phyloP scores from a whole-genome alignment of 1,140 invertebrate genomes.

The Magallana angulata region DNA sequence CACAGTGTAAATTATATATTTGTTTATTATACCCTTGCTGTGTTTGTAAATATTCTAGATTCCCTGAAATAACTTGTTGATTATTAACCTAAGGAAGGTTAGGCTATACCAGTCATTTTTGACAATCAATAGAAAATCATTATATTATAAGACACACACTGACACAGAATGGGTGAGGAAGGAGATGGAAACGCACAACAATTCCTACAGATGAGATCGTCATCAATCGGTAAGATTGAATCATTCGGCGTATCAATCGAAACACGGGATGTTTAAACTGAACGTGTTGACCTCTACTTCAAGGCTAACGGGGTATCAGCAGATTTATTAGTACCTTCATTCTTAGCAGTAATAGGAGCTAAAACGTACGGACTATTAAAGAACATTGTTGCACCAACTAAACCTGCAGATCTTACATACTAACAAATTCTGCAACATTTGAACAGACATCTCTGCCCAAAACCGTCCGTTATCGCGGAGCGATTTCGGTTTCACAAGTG shows the following conservation, averaged over 20 bases:
- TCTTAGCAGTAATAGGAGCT: constrained; percentile 31
- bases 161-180: background rate
- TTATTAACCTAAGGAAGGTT: too few relatives aligned
- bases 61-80: too few relatives aligned
- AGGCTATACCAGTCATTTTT: too few relatives aligned
- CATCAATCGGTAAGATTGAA: constrained; percentile 34
- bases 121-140: too few relatives aligned
- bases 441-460: constrained; percentile 46
- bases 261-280: constrained; percentile 36
- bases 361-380: constrained; percentile 44
- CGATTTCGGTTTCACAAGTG: constrained; percentile 59
- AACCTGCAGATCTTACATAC: background rate
- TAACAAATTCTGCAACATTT: constrained; percentile 7
- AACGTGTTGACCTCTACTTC: constrained; percentile 44
- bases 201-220: background rate
- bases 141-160: too few relatives aligned
- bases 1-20: too few relatives aligned
- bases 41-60: too few relatives aligned
- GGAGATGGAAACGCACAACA: too few relatives aligned
- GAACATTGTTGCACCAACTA: constrained; percentile 34
- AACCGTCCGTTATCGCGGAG: constrained; percentile 59
- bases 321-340: constrained; percentile 33
- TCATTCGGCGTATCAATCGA: constrained; percentile 42
- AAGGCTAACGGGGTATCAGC: background rate
- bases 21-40: too few relatives aligned